A percentile compares a stretch with the other conserved stretches of the same genome.
phyloP scores from a whole-genome alignment of 2,888 invertebrate genomes.

The Monoplex corrugatus region DNA sequence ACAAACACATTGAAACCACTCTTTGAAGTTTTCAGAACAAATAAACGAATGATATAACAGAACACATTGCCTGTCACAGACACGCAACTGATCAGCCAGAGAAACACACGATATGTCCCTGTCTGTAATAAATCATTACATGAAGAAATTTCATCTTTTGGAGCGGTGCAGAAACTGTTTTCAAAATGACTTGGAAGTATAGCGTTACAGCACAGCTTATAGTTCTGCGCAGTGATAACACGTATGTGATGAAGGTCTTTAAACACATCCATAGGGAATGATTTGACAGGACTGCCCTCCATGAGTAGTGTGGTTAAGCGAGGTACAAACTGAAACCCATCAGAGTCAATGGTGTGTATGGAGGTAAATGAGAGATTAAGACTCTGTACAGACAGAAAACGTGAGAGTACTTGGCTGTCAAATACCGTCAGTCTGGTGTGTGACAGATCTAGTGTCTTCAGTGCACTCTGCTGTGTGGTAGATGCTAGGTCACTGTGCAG shows the following conservation, averaged over 20 bases:
- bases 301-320: not conserved
- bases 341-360: not conserved
- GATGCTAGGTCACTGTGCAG: not conserved
- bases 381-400: not conserved
- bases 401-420: not conserved
- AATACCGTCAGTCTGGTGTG: not conserved
- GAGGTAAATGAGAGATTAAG: not conserved
- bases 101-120: not conserved
- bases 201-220: not conserved
- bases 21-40: not conserved
- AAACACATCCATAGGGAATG: not conserved
- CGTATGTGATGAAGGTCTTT: not conserved
- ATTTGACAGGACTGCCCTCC: not conserved
- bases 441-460: not conserved
- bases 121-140: not conserved
- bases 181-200: not conserved
- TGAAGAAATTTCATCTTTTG: not conserved
- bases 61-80: not conserved
- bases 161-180: not conserved
- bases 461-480: not conserved
- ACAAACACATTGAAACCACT: not conserved
- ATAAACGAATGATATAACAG: not conserved
- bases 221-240: not conserved
- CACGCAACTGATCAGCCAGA: not conserved
- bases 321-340: not conserved